Percentiles rank a stretch among this genome's conserved stretches.
These are phyloP conservation scores for Calameuta pallipes DNA, from an alignment of 2,888 invertebrate genomes.

Conservation along the genomic window DNA sequence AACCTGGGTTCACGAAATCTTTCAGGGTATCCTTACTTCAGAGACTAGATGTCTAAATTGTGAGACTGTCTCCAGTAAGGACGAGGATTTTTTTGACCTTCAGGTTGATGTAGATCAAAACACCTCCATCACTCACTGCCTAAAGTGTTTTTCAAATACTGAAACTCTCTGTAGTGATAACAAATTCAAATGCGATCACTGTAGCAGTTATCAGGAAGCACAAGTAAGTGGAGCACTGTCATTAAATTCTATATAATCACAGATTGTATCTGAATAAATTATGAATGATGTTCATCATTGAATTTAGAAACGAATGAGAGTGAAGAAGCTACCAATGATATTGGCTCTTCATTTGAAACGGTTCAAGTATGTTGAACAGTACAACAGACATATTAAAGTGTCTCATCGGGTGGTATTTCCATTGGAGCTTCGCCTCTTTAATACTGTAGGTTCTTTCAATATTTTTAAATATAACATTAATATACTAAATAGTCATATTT, in stretches of 20 bases:
- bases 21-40: slow-evolving; percentile 98
- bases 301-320: slow-evolving; percentile 89
- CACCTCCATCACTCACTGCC: slow-evolving; percentile 98
- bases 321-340: slow-evolving; percentile 98
- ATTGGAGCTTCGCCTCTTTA: slow-evolving; percentile 95
- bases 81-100: slow-evolving; percentile 98
- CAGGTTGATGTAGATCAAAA: slow-evolving; percentile 99
- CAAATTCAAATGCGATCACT: slow-evolving; percentile 99
- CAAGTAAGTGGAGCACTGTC: slow-evolving; percentile 69
- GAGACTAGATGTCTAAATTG: slow-evolving; percentile 99
- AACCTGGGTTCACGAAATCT: slow-evolving; percentile 99
- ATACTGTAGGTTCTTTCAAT: slow-evolving; percentile 79
- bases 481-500: not conserved
- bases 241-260: not conserved
- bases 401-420: slow-evolving; percentile 99
- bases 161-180: slow-evolving; percentile 99
- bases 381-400: slow-evolving; percentile 98
- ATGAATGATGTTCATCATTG: slow-evolving; percentile 14
- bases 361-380: slow-evolving; percentile 98
- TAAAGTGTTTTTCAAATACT: slow-evolving; percentile 97
- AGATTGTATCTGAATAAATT: slow-evolving; percentile 9
- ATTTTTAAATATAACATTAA: not conserved
- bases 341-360: slow-evolving; percentile 97
- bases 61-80: slow-evolving; percentile 99
- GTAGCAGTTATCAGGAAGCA: slow-evolving; percentile 99